These are phyloP conservation scores for Panagrolaimus sp. DNA, from an alignment of 1,140 invertebrate genomes.

Conservation along the genomic window DNA sequence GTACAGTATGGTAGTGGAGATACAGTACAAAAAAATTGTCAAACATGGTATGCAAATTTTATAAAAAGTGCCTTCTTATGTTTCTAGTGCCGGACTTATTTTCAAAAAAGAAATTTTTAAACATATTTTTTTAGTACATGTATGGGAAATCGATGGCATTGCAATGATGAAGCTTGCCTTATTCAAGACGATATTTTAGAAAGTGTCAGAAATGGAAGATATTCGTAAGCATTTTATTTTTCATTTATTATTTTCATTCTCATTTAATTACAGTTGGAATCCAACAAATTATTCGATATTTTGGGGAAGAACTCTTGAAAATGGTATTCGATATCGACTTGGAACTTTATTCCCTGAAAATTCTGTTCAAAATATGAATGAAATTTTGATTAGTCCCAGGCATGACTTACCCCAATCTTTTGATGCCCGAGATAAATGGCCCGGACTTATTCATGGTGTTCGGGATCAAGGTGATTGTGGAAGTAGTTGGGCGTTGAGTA, in stretches of 20 bases:
- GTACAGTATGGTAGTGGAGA: constrained; percentile 38
- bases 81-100: neutral
- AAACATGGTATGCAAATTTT: constrained; percentile 39
- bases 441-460: constrained; percentile 68
- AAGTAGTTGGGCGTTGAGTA: constrained; percentile 84
- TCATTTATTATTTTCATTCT: neutral
- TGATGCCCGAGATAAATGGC: constrained; percentile 73
- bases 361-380: constrained; percentile 62
- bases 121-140: constrained; percentile 38
- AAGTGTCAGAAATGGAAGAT: constrained; percentile 34
- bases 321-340: constrained; percentile 72
- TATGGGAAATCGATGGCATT: constrained; percentile 37
- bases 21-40: constrained; percentile 36
- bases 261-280: constrained; percentile 66
- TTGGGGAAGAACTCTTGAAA: constrained; percentile 74
- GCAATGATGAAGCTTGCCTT: constrained; percentile 41
- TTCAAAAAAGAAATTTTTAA: neutral
- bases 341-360: constrained; percentile 65
- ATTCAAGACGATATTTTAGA: constrained; percentile 48
- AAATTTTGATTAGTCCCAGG: constrained; percentile 60
- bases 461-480: constrained; percentile 83
- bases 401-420: constrained; percentile 65
- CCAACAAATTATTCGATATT: constrained; percentile 76
- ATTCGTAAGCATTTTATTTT: constrained; percentile 33
- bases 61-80: neutral